Evolutionary conservation across 2,797 vertebrate genomes (phyloP), one percentile per base, ranked within the genome.

Genomic region (Clarias pachynema): DNA sequence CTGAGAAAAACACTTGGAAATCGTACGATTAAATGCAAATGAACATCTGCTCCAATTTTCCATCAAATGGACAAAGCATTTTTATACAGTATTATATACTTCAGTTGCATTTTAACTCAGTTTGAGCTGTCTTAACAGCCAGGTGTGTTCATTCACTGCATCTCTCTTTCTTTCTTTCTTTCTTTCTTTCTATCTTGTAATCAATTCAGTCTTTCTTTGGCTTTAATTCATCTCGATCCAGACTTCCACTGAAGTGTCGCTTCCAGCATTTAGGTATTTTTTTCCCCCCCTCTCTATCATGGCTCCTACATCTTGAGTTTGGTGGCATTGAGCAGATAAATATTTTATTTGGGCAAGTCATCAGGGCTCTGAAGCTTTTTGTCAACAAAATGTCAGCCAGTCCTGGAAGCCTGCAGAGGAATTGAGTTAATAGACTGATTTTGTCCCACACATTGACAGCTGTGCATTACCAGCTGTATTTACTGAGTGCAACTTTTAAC

Each of bases 41-140:
- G 88, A 26, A 44, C 81, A 83, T 83, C 81, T 83, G 79, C 20
- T 66, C 88, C 86, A 91, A 89, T 90, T 89, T 81, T 66, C 91
- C 89, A 86, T 86, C 89, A 86, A 73, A 57, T 87, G 82, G 90
- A 87, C 89, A 88, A 90, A 93, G 34, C 89, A 91, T 92, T 86
- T 91, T 87, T 84, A 92, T 87, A 91, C 7, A 90, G 93, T 95
- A 87, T 94, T 94, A 34, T 34, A 31, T 94, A 91, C 94, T 94
- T 94, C 92, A 95, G 14, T 62, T 91, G 87, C 65, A 34, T 57
- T 82, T 24, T 74, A 86, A 83, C 86, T 85, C 89, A 63, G 85
- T 79, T 80, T 79, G 77, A 87, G 68, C 49, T 87, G 88, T 87
- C 75, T 86, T 86, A 91, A 87, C 87, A 59, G 9, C 18, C 74